Base-by-base conservation (phyloP, 2,888 invertebrate genomes). In the Sinelater perroti region DNA sequence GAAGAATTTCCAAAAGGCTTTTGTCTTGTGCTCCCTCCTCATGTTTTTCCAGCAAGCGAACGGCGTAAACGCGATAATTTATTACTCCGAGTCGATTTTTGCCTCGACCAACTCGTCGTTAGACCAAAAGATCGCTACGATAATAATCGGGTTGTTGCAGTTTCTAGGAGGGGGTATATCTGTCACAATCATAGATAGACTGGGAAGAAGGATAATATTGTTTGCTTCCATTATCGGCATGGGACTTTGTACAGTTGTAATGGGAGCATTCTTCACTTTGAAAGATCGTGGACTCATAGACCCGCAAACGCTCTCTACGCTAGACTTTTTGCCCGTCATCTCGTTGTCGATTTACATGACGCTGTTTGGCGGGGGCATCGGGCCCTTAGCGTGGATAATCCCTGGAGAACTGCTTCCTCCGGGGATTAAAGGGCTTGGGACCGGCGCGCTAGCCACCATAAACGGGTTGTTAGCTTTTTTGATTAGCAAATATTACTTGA, bases 21-120 rank as follows among this genome's bases (percentile, higher is more conserved):
- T 91, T 2, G 55, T 87, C n/a, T 89, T 93, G 57, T 87, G 87
- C 62, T 86, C 89, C 71, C 86, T 88, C 1, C 81, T 95, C 3
- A 95, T 95, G 94, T 80, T 93, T 68, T 91, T 95, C 79, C 96
- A 96, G 73, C 95, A 95, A 75, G 80, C 94, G 52, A 87, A 89
- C 57, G 93, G 93, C 31, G 87, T 92, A 46, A 93, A 93, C 70
- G 90, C 91, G 0, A 88, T 93, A 5, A 89, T 93, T 62, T 91
- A 93, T 75, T 93, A 91, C 70, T 85, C 89, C 0, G 83, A 84
- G 0, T 75, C 81, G 1, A 95, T 96, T 58, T 95, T 95, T 75
- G 70, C 77, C 45, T 83, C 82, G 26, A 87, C 91, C 8, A 85
- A 85, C 2, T 83, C 84, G 1, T 63, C 77, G 0, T 80, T 91